phyloP scores from a whole-genome alignment of 2,888 invertebrate species.

The Nomada ruficornis region DNA sequence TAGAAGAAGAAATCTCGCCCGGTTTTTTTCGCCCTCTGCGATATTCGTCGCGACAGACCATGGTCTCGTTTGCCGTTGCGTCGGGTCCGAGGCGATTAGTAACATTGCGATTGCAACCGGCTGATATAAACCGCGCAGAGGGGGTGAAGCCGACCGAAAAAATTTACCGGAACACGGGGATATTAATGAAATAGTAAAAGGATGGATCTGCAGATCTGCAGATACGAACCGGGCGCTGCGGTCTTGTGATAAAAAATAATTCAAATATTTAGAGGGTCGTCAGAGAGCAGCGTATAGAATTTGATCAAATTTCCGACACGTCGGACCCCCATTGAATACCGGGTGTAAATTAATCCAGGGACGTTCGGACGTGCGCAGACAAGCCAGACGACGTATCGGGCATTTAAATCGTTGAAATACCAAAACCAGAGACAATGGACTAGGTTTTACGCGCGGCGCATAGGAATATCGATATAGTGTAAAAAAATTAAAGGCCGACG shows the following conservation, averaged over 20 bases:
- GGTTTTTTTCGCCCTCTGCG: not conserved
- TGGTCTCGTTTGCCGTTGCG: not conserved
- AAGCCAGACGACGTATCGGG: constrained; percentile 39
- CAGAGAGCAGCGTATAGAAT: constrained; percentile 65
- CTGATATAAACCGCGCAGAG: not conserved
- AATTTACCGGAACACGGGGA: not conserved
- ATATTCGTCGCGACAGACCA: constrained; percentile 21
- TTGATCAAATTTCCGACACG: constrained; percentile 72
- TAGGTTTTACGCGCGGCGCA: constrained; percentile 64
- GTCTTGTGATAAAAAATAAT: constrained; percentile 51
- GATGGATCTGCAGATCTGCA: not conserved
- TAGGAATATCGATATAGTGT: constrained; percentile 46
- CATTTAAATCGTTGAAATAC: constrained; percentile 69
- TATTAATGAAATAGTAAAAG: not conserved
- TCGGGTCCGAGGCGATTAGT: not conserved
- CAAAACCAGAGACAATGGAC: constrained; percentile 63
- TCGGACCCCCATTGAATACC: constrained; percentile 68
- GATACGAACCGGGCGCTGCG: not conserved
- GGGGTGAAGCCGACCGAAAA: not conserved
- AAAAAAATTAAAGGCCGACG: constrained; percentile 59
- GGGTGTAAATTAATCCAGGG: constrained; percentile 74
- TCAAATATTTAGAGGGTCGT: constrained; percentile 51
- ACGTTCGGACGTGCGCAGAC: constrained; percentile 47
- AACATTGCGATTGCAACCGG: not conserved
- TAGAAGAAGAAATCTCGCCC: not conserved